Conservation (phyloP, 2,888 invertebrate genomes). For the Hyppa rectilinea region DNA sequence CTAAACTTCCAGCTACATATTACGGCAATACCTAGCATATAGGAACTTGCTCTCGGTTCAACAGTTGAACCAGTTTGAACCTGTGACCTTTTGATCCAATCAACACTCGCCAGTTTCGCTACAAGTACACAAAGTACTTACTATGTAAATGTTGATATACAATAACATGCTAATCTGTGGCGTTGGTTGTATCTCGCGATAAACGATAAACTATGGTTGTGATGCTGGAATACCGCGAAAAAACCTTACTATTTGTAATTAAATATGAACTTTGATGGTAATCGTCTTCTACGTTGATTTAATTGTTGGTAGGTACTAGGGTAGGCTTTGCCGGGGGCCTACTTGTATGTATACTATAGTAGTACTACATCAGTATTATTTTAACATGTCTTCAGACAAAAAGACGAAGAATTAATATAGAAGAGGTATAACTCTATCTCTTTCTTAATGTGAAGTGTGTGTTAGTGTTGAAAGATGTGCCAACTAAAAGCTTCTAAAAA, state of each 20-base stretch:
- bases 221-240: not conserved
- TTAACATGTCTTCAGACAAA: too few relatives aligned
- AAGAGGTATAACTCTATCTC: too few relatives aligned
- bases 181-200: not conserved
- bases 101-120: conserved; percentile 52
- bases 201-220: not conserved
- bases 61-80: conserved; percentile 55
- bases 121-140: conserved; percentile 21
- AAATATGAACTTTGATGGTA: conserved; percentile 24
- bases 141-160: conserved; percentile 24
- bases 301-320: not conserved
- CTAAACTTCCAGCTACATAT: not conserved
- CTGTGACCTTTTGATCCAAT: conserved; percentile 58
- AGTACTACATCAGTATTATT: too few relatives aligned
- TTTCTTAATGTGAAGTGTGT: too few relatives aligned
- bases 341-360: too few relatives aligned
- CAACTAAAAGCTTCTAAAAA: too few relatives aligned
- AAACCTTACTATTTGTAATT: conserved; percentile 22
- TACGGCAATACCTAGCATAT: conserved; percentile 10
- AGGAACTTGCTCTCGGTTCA: conserved; percentile 36
- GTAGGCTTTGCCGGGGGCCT: not conserved
- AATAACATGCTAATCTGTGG: conserved; percentile 35
- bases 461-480: too few relatives aligned
- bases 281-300: conserved; percentile 25
- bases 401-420: too few relatives aligned